Evolutionary conservation across 2,888 invertebrate species (phyloP).

Genomic region (Belgica antarctica): DNA sequence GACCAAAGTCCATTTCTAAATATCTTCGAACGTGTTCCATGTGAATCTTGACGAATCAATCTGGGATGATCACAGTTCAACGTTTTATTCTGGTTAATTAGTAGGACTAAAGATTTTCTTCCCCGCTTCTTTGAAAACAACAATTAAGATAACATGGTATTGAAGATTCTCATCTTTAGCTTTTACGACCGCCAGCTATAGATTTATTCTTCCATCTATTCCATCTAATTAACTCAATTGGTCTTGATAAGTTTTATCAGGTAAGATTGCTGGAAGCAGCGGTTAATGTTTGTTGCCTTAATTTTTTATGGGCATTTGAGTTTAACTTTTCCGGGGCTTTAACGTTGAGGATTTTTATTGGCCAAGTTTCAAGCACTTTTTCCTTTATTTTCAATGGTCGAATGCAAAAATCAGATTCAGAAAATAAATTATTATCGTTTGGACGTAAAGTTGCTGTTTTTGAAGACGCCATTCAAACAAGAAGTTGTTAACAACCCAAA

Average conservation of each 20-base stretch:
- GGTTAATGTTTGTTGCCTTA: constrained; percentile 20
- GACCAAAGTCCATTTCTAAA: too few species aligned
- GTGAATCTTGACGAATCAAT: too few species aligned
- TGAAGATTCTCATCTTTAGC: constrained; percentile 35
- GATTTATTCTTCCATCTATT: constrained; percentile 42
- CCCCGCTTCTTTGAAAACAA: constrained; percentile 22
- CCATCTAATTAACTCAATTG: constrained; percentile 42
- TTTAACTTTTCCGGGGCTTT: constrained; percentile 2
- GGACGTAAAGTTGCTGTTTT: neutral
- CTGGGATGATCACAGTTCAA: too few species aligned
- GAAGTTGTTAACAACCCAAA: constrained; percentile 12
- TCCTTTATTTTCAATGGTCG: neutral
- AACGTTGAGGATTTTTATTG: neutral
- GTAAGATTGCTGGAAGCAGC: constrained; percentile 8
- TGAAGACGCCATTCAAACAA: too few species aligned
- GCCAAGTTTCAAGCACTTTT: neutral
- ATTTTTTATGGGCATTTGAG: constrained; percentile 7
- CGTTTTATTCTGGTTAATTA: too few species aligned
- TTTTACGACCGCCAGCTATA: constrained; percentile 22
- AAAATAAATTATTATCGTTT: too few species aligned
- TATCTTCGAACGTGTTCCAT: too few species aligned
- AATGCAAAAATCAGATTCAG: too few species aligned
- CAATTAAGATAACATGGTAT: constrained; percentile 43
- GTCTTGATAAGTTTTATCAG: constrained; percentile 41
- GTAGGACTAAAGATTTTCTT: neutral